phyloP scores from a whole-genome alignment of 2,888 invertebrate genomes.

The Tridacna crocea region DNA sequence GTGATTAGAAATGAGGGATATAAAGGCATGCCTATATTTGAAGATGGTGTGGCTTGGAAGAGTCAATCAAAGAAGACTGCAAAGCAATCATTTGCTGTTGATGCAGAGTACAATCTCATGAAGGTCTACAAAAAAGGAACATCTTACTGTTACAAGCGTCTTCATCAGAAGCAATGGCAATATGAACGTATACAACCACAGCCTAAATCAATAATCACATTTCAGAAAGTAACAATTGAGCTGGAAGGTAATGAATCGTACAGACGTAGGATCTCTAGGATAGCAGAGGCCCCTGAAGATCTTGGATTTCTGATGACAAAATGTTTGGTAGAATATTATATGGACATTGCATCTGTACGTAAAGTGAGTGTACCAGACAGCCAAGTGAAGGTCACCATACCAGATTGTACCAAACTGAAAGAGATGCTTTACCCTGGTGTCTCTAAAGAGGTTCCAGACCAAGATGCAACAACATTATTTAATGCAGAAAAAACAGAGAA shows the following conservation, averaged over 20 bases:
- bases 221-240: background rate
- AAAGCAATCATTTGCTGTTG: background rate
- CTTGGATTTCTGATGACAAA: background rate
- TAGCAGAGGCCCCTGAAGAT: background rate
- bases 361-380: background rate
- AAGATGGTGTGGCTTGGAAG: slow-evolving; percentile 9
- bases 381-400: slow-evolving; percentile 12
- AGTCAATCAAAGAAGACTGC: background rate
- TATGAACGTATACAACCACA: slow-evolving; percentile 8
- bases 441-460: slow-evolving; percentile 1
- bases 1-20: background rate
- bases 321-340: slow-evolving; percentile 19
- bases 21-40: background rate
- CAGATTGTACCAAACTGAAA: slow-evolving; percentile 9
- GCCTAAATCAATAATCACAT: background rate
- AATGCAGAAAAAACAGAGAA: background rate
- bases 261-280: background rate
- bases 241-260: slow-evolving; percentile 14
- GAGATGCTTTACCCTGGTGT: slow-evolving; percentile 15
- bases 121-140: slow-evolving; percentile 13
- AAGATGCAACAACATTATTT: background rate
- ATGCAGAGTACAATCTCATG: background rate
- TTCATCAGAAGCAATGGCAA: background rate
- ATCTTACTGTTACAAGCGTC: background rate
- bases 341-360: slow-evolving; percentile 1